Percentiles rank a stretch among this genome's conserved stretches.
phyloP scores from a whole-genome alignment of 2,113 vertebrate genomes.

The Eurystomus gularis region DNA sequence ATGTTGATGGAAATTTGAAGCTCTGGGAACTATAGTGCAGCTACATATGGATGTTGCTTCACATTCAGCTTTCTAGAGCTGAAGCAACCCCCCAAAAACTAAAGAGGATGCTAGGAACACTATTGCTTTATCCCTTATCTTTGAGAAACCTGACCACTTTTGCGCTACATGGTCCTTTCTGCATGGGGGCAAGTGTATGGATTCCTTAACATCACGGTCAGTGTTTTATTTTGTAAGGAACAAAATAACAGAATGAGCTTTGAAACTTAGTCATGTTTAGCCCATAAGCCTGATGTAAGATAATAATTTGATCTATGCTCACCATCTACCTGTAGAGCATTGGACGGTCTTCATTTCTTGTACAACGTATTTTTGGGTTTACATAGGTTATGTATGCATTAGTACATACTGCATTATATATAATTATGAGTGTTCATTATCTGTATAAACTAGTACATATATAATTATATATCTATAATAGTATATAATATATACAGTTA shows the following conservation, averaged over 20 bases:
- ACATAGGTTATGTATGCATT: background rate
- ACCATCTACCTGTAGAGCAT: background rate
- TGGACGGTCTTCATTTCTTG: background rate
- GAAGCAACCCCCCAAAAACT: accelerated
- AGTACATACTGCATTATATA: background rate
- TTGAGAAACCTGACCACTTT: background rate
- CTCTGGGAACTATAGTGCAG: background rate
- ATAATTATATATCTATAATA: background rate
- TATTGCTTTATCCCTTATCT: background rate
- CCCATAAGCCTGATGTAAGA: background rate
- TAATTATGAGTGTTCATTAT: background rate
- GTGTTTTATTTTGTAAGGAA: background rate
- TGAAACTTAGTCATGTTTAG: background rate
- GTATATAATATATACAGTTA: no score
- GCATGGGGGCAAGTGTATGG: accelerated
- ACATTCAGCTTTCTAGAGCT: background rate
- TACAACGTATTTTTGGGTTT: background rate
- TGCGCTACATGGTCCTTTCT: background rate
- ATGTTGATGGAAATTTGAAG: background rate
- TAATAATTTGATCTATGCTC: background rate
- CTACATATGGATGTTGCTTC: background rate
- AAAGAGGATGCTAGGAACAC: background rate
- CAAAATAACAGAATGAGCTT: background rate
- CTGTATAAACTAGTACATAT: background rate
- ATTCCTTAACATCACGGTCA: background rate